Evolutionary conservation across 2,113 vertebrate genomes (phyloP).

Genomic region (Takifugu bimaculatus): DNA sequence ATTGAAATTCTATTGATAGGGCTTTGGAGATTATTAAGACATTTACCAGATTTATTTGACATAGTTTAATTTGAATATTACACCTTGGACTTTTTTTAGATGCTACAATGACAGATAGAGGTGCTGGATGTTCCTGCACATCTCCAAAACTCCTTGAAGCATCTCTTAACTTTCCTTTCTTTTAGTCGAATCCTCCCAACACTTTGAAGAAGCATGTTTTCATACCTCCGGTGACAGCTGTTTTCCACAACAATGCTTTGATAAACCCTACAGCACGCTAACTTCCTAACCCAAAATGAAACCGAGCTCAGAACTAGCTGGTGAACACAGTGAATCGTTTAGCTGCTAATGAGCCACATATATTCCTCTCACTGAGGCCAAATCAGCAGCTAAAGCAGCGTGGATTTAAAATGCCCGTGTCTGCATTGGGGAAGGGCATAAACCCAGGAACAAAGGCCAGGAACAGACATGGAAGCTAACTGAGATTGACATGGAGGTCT

Average conservation of each 20-base stretch:
- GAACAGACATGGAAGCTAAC: background rate
- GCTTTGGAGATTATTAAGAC: too few species aligned
- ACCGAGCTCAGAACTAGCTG: background rate
- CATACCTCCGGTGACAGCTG: background rate
- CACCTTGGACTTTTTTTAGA: too few species aligned
- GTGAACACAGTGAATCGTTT: conserved; percentile 1
- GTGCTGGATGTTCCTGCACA: background rate
- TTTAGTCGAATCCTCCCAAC: background rate
- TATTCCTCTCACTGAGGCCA: background rate
- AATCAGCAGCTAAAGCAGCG: background rate
- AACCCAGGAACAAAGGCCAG: background rate
- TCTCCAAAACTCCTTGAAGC: background rate
- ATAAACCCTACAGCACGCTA: background rate
- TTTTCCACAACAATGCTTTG: background rate
- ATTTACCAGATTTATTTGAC: too few species aligned
- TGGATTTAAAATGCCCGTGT: background rate
- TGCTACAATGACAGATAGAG: too few species aligned
- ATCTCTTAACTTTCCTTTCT: background rate
- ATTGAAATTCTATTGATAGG: too few species aligned
- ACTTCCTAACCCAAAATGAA: background rate
- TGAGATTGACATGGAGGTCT: conserved; percentile 19
- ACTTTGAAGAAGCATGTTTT: background rate
- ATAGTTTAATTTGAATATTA: too few species aligned
- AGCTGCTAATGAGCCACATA: background rate
- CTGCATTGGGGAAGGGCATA: background rate